Percentiles rank a stretch among this genome's conserved stretches.
Conservation (phyloP, 2,113 vertebrate genomes). For the Pelecanoides urinatrix region DNA sequence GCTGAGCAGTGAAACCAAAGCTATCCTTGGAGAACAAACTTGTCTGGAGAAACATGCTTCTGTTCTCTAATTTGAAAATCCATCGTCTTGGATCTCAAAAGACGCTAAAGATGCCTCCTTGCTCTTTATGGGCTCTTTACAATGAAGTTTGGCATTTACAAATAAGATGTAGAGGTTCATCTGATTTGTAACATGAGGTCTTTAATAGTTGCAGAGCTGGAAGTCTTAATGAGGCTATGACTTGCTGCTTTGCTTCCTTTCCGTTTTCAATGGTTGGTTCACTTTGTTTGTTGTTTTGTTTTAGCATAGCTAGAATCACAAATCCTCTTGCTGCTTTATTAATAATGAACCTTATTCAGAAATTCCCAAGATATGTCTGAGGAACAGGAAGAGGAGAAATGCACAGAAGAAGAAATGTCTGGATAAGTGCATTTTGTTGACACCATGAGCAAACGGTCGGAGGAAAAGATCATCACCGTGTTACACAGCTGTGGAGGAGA, state of each 20-base stretch:
- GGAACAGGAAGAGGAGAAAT: background rate
- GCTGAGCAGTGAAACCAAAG: slow-evolving; percentile 58
- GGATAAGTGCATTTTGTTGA: background rate
- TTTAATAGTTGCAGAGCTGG: background rate
- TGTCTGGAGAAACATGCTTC: slow-evolving; percentile 15
- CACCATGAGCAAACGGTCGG: background rate
- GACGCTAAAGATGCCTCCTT: background rate
- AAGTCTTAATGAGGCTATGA: background rate
- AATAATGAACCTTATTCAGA: background rate
- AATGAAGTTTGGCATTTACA: slow-evolving; percentile 13
- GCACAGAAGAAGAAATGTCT: background rate
- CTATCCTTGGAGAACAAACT: slow-evolving; percentile 48
- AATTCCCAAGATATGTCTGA: background rate
- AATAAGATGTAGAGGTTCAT: background rate
- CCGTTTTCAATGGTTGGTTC: background rate
- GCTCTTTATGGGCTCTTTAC: background rate
- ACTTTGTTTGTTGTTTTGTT: background rate
- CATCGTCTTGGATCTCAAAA: background rate
- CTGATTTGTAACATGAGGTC: slow-evolving; percentile 16
- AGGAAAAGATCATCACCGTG: background rate
- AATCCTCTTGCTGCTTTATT: background rate
- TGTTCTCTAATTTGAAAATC: slow-evolving; percentile 48
- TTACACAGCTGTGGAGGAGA: background rate
- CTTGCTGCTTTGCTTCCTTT: background rate
- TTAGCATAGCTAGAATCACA: background rate